Evolutionary conservation across 2,888 invertebrate species (phyloP).

Genomic region (Heliothis peltigera): DNA sequence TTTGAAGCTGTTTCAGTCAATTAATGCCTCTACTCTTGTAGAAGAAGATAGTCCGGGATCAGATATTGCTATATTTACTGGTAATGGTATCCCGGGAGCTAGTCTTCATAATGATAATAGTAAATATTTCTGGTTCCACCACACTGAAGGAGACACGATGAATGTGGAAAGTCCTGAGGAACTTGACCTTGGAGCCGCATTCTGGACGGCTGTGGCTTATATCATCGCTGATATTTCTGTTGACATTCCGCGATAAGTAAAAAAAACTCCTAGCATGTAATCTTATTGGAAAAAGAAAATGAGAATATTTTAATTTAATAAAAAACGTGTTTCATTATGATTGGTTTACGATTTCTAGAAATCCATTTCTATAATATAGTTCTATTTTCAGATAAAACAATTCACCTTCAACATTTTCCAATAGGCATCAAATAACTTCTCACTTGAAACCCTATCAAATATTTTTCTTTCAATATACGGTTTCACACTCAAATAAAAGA

Average conservation of each 20-base stretch:
- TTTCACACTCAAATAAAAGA: conserved; percentile 19
- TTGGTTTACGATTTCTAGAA: neutral
- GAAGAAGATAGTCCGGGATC: conserved; percentile 91
- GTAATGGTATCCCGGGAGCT: conserved; percentile 92
- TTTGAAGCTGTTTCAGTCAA: conserved; percentile 91
- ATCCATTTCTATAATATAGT: neutral
- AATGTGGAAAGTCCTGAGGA: conserved; percentile 92
- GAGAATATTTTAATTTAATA: conserved; percentile 1
- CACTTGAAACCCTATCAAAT: conserved; percentile 5
- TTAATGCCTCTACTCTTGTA: conserved; percentile 91
- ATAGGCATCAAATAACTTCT: conserved; percentile 15
- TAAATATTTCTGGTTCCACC: conserved; percentile 94
- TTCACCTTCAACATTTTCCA: conserved; percentile 2
- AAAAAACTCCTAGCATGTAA: neutral
- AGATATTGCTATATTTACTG: conserved; percentile 92
- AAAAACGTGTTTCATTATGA: conserved; percentile 2
- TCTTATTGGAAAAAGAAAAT: neutral
- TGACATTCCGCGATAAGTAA: conserved; percentile 90
- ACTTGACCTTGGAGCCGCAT: conserved; percentile 93
- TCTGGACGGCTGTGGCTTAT: conserved; percentile 94
- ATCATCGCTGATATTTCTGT: conserved; percentile 94
- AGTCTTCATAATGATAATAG: conserved; percentile 92
- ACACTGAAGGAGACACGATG: conserved; percentile 94
- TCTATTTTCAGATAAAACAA: conserved; percentile 11
- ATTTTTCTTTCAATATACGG: conserved; percentile 12